A percentile compares a stretch with the other conserved stretches of the same genome.
phyloP scores from a whole-genome alignment of 2,888 invertebrate genomes.

The Drosophila paramelanica region DNA sequence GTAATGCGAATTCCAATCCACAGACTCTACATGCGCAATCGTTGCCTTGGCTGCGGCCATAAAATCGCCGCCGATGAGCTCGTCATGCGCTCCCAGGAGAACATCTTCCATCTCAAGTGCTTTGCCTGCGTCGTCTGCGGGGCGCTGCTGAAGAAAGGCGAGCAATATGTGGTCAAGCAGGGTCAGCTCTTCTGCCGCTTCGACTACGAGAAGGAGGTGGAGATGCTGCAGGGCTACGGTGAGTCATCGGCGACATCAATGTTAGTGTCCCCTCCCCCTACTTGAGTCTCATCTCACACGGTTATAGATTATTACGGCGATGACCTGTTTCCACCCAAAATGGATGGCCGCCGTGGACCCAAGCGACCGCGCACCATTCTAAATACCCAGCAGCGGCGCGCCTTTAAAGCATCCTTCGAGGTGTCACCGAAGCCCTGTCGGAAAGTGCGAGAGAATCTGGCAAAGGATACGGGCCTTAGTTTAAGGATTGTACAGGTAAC shows the following conservation, averaged over 20 bases:
- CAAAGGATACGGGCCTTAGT: conserved; percentile 93
- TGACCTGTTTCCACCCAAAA: conserved; percentile 87
- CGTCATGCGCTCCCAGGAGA: conserved; percentile 91
- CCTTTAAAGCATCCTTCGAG: conserved; percentile 94
- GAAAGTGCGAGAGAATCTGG: conserved; percentile 92
- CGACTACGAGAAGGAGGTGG: conserved; percentile 92
- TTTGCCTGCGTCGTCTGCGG: conserved; percentile 93
- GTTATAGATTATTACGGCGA: conserved; percentile 86
- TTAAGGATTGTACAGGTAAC: conserved; percentile 93
- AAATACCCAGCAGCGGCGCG: conserved; percentile 92
- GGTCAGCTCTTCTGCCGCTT: conserved; percentile 91
- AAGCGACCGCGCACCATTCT: conserved; percentile 93
- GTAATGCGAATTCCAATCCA: conserved; percentile 12
- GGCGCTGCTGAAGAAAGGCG: conserved; percentile 91
- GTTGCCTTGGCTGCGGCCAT: conserved; percentile 90
- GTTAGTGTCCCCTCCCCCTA: too few species aligned
- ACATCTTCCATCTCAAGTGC: conserved; percentile 92
- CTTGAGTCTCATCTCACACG: background rate
- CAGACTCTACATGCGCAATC: conserved; percentile 90
- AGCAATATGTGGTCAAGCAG: conserved; percentile 92
- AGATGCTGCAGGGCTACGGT: conserved; percentile 88
- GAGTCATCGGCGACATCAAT: conserved; percentile 30
- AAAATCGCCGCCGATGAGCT: conserved; percentile 90
- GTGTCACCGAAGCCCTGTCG: conserved; percentile 93
- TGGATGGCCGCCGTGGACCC: conserved; percentile 90